These are phyloP conservation scores for Bombus haemorrhoidalis DNA, from an alignment of 1,140 invertebrate genomes.

Conservation along the genomic window DNA sequence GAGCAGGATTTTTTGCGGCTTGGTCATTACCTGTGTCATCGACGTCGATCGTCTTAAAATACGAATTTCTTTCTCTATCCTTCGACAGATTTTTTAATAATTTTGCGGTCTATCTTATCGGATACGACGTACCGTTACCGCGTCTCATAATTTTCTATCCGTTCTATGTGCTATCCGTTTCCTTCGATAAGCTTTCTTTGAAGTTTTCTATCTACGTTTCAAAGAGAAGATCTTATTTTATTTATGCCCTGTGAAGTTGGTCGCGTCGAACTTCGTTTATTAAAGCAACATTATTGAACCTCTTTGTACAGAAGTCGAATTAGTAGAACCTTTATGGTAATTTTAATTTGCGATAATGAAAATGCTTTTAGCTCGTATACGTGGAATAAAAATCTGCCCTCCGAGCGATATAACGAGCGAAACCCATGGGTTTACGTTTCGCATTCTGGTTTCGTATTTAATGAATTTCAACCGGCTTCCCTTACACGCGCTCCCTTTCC, in stretches of 20 bases:
- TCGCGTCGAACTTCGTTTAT: background rate
- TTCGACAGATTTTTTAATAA: background rate
- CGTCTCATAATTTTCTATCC: background rate
- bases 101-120: background rate
- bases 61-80: background rate
- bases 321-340: background rate
- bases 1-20: background rate
- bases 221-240: no score
- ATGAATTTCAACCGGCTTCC: background rate
- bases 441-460: background rate
- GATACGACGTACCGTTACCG: background rate
- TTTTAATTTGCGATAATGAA: no score
- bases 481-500: no score
- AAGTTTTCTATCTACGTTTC: no score
- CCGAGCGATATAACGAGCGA: background rate
- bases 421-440: background rate
- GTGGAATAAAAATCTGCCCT: background rate
- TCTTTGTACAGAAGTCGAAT: background rate
- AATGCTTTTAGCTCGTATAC: background rate
- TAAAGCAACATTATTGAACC: background rate
- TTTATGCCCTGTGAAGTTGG: background rate
- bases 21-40: background rate
- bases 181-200: no score
- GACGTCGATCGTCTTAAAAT: background rate
- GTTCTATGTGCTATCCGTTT: background rate